Conservation (phyloP, 1,140 invertebrate species). For the Drosophila persimilis region DNA sequence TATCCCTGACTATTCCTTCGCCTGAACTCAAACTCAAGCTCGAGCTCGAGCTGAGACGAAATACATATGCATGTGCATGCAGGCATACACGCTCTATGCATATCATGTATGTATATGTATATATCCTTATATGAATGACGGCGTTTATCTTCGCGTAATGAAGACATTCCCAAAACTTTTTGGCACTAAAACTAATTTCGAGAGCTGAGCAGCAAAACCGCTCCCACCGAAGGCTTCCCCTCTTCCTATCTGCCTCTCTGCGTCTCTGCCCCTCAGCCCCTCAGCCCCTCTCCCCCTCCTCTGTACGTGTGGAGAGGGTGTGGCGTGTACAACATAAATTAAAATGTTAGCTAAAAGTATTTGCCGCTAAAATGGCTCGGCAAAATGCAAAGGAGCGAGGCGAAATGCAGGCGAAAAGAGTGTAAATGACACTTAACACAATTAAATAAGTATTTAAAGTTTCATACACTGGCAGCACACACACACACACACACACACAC, state of each 20-base stretch:
- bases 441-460: slow-evolving; percentile 81
- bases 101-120: not conserved
- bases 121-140: slow-evolving; percentile 14
- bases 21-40: too few species aligned
- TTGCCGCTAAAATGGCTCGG: slow-evolving; percentile 66
- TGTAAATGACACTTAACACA: slow-evolving; percentile 81
- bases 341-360: slow-evolving; percentile 79
- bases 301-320: slow-evolving; percentile 1
- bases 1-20: too few species aligned
- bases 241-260: too few species aligned
- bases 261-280: too few species aligned
- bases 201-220: slow-evolving; percentile 40
- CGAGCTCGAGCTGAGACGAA: too few species aligned
- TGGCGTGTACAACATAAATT: slow-evolving; percentile 67
- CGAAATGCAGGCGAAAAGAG: slow-evolving; percentile 24
- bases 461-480: slow-evolving; percentile 30
- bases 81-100: not conserved
- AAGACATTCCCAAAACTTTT: slow-evolving; percentile 69
- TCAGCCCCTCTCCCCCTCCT: not conserved
- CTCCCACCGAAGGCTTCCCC: too few species aligned
- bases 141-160: slow-evolving; percentile 66
- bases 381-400: slow-evolving; percentile 15
- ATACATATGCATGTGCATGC: not conserved
- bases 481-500: slow-evolving; percentile 4
- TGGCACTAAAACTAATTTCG: slow-evolving; percentile 68